Percentiles rank a stretch among this genome's conserved stretches.
phyloP scores from a whole-genome alignment of 1,140 invertebrate species.

The Cherax quadricarinatus region DNA sequence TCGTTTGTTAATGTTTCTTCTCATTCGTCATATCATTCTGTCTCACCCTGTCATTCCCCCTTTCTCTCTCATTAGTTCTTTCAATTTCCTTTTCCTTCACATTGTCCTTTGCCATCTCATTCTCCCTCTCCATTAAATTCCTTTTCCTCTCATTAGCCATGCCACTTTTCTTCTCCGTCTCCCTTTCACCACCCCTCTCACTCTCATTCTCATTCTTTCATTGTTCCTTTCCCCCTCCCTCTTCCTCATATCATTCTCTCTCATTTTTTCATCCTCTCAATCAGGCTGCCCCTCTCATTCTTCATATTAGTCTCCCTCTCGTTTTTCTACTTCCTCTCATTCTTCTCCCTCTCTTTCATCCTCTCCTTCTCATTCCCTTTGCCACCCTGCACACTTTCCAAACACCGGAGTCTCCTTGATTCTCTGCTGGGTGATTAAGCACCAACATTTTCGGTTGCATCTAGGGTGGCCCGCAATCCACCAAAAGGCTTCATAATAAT shows the following conservation, averaged over 20 bases:
- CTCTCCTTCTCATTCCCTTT: not conserved
- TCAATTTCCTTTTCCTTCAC: not conserved
- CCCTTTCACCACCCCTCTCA: not conserved
- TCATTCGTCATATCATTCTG: too few relatives aligned
- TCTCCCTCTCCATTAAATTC: not conserved
- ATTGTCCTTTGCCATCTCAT: not conserved
- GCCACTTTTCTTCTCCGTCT: not conserved
- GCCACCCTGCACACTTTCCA: not conserved
- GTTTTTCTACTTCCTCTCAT: too few relatives aligned
- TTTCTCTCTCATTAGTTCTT: too few relatives aligned
- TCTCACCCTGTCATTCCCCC: too few relatives aligned
- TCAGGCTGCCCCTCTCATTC: constrained; percentile 40
- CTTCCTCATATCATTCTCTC: not conserved
- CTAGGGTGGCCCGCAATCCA: not conserved
- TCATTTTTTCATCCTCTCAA: not conserved
- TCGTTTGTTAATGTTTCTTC: too few relatives aligned
- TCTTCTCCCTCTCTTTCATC: not conserved
- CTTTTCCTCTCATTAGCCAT: too few relatives aligned
- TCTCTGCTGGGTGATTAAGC: too few relatives aligned
- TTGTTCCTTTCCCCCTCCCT: not conserved
- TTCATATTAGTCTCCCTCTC: constrained; percentile 13
- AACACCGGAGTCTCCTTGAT: not conserved
- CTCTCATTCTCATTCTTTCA: not conserved
- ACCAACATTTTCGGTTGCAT: not conserved
- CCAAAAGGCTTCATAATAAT: not conserved